Base-by-base conservation (phyloP, 2,888 invertebrate species). In the Loripinus fragilis region DNA sequence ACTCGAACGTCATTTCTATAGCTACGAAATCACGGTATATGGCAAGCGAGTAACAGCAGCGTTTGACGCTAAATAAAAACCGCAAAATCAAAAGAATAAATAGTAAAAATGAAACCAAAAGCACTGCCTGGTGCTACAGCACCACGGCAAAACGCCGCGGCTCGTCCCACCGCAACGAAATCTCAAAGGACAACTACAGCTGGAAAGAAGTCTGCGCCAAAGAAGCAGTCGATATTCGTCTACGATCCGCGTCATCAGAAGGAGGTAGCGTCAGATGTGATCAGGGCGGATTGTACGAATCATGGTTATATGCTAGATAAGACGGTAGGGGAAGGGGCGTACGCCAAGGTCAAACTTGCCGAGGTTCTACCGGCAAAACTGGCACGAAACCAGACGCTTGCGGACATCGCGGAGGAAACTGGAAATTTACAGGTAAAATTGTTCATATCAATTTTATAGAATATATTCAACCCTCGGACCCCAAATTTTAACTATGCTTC, bases 281-380 rank as follows among this genome's bases (percentile, higher is more conserved):
- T 88, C 7, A 73, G 81, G 12, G 80, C 83, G 10, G 87, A 89
- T 45, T 86, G 87, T 52, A 80, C 81, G 72, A 85, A 84, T 25
- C 86, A 86, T 65, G 89, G 89, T 1, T 89, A 89, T 52, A 74
- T 80, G n/a, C 25, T 87, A 0, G 74, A 76, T n/a, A 85, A 76
- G 48, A 76, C 81, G 0, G 52, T 89, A 2, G 89, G 89, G 12
- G 86, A 86, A 73, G 89, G 89, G 12, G 88, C 86, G 0, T 89
- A 89, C 55, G 89, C 89, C n/a, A 88, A 88, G 65, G 89, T 89
- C 10, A 86, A 87, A 66, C 74, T 87, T 12, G 88, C 88, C 0
- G 88, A 89, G 48, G 86, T 88, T 25, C 64, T 85, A 66, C 79
- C 86, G 12, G 79, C 82, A 17, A 89, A 87, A 71, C 45, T 88